Base-by-base conservation (phyloP, 2,797 vertebrate genomes). In the Sebastes baramenuke region DNA sequence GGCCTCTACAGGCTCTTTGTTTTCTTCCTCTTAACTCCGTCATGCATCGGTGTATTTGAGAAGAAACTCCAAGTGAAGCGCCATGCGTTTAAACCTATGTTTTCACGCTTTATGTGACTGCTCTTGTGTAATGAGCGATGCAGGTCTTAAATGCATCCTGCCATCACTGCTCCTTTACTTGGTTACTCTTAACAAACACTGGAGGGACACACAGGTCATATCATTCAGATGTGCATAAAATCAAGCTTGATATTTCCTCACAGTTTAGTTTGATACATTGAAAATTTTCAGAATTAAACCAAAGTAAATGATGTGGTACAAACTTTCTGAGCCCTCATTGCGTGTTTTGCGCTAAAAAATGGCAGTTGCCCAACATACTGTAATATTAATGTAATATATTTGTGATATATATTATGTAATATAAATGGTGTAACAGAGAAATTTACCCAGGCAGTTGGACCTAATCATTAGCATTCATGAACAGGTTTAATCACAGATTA, bases 1-100 rank as follows among this genome's bases (percentile, higher is more conserved):
- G 64, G 24, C 32, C 67, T 69, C 58, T 52, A 6, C 27, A 32
- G 55, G 20, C 59, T 67, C 75, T 75, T 84, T 84, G 80, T 80
- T 72, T 34, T 71, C 64, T 29, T 42, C 38, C 59, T 67, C 30
- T 76, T 10, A 11, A 32, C 75, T 67, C 75, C 11, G 67, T 69
- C 64, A 59, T 30, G 69, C 60, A 72, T 75, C 69, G 7, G 5
- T 70, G 79, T 59, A 9, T 67, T 67, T 73, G 3, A 64, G 18
- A 49, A 49, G 54, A 72, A 71, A 72, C 42, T 27, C 18, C 9
- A 72, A 69, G 52, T 18, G 58, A 72, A 61, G 75, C 67, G 24
- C 5, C 11, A 13, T 64, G 34, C 12, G 3, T 69, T 78, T 22
- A 73, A 36, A 77, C 30, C 11, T 60, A 64, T 29, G 32, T 30